Evolutionary conservation across 2,888 invertebrate species (phyloP).

Genomic region (Teleogryllus oceanicus): DNA sequence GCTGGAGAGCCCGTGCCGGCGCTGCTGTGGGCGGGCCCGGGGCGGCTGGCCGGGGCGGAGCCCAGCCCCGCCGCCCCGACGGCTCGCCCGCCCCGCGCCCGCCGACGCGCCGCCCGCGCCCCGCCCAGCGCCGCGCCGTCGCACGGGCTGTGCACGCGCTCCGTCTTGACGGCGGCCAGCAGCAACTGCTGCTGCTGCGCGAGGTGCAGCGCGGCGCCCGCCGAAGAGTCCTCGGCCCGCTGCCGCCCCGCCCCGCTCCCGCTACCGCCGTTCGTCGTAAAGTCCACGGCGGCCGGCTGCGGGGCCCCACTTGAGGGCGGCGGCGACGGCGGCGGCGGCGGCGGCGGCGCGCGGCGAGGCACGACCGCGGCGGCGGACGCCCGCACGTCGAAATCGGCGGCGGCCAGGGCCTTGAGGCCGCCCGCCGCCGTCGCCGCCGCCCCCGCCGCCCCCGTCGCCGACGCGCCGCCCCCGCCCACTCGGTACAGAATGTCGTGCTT

Average conservation of each 20-base stretch:
- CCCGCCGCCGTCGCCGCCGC: slow-evolving; percentile 49
- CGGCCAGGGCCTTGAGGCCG: slow-evolving; percentile 45
- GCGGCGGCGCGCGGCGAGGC: not conserved
- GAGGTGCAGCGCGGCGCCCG: slow-evolving; percentile 40
- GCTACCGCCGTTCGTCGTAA: slow-evolving; percentile 42
- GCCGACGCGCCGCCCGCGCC: slow-evolving; percentile 34
- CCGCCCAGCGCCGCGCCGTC: not conserved
- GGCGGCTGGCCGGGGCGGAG: slow-evolving; percentile 39
- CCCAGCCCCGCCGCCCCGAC: slow-evolving; percentile 37
- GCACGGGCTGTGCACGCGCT: slow-evolving; percentile 41
- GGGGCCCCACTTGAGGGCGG: not conserved
- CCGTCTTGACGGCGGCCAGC: slow-evolving; percentile 50
- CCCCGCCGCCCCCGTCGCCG: slow-evolving; percentile 47
- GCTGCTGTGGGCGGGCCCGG: not conserved
- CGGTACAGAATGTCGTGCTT: slow-evolving; percentile 64
- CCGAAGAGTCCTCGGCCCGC: slow-evolving; percentile 50
- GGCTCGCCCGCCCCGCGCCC: not conserved
- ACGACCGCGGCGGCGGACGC: not conserved
- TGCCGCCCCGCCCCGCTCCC: slow-evolving; percentile 49
- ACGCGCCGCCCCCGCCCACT: slow-evolving; percentile 49
- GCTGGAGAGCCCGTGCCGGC: slow-evolving; percentile 50
- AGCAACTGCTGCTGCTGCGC: not conserved
- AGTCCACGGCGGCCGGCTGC: slow-evolving; percentile 1
- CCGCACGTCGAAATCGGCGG: not conserved
- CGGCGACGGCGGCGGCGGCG: not conserved